Conservation (phyloP, 2,113 vertebrate species). For the Anseranas semipalmata region DNA sequence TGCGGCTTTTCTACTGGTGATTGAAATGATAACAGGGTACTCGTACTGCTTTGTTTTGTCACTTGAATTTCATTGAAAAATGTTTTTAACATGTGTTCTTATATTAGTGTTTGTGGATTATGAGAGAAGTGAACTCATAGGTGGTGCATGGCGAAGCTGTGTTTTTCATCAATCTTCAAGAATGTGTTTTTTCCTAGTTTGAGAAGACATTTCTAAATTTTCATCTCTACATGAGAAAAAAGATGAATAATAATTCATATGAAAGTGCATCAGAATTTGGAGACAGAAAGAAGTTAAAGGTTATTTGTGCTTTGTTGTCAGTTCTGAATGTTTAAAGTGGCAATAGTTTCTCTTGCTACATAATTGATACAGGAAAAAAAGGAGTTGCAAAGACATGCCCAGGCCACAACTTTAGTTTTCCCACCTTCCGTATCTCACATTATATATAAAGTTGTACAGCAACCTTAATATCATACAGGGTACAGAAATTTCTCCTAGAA, state of each 20-base stretch:
- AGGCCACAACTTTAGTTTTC: neutral
- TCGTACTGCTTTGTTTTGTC: neutral
- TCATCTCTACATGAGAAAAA: neutral
- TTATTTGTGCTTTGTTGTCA: neutral
- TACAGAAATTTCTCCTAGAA: neutral
- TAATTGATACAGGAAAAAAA: neutral
- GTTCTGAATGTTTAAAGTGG: neutral
- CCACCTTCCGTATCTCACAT: neutral
- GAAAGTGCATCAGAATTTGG: neutral
- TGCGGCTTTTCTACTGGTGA: neutral
- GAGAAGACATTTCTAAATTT: neutral
- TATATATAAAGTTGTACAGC: neutral
- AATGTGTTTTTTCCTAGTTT: neutral
- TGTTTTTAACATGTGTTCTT: neutral
- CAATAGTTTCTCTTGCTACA: neutral
- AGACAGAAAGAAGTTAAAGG: neutral
- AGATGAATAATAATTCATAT: neutral
- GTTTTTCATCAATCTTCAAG: neutral
- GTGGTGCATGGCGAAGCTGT: neutral
- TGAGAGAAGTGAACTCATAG: neutral
- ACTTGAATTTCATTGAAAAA: neutral
- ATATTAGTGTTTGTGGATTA: neutral
- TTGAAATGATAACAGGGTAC: neutral
- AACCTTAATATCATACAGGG: neutral
- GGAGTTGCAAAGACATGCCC: neutral